Conservation (phyloP, 2,113 vertebrate species). For the Scortum barcoo region DNA sequence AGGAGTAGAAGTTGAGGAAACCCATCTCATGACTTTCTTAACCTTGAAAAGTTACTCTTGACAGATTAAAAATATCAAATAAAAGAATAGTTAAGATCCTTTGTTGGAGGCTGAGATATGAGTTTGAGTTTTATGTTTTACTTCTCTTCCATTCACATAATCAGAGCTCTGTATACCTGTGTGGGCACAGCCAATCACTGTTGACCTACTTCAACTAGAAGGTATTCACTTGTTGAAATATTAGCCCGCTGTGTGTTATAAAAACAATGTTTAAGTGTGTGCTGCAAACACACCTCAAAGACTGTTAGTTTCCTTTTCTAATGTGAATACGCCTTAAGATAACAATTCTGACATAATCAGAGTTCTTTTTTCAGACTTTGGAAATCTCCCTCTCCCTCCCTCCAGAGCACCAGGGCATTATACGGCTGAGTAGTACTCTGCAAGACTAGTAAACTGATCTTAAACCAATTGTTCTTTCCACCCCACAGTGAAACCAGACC, state of each 20-base stretch:
- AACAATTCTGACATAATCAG: background rate
- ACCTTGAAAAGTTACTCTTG: background rate
- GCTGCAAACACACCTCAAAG: too few species aligned
- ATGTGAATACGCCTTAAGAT: background rate
- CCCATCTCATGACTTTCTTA: too few species aligned
- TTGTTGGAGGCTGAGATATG: background rate
- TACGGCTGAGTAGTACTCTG: background rate
- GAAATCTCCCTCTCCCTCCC: too few species aligned
- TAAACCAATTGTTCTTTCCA: conserved; percentile 47
- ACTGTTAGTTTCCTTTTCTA: too few species aligned
- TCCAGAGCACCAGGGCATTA: background rate
- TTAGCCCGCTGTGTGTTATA: too few species aligned
- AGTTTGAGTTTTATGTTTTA: too few species aligned
- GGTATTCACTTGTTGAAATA: background rate
- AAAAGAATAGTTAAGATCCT: too few species aligned
- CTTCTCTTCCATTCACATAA: too few species aligned
- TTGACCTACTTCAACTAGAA: conserved; percentile 5
- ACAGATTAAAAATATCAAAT: too few species aligned
- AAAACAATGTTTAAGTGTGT: too few species aligned
- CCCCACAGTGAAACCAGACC: conserved; percentile 94
- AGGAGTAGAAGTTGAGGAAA: background rate
- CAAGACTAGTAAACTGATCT: background rate
- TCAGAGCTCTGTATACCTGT: background rate
- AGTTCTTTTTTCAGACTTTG: background rate
- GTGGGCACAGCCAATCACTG: too few species aligned